Base-by-base conservation (phyloP, 2,888 invertebrate species). In the Drosophila prolongata region DNA sequence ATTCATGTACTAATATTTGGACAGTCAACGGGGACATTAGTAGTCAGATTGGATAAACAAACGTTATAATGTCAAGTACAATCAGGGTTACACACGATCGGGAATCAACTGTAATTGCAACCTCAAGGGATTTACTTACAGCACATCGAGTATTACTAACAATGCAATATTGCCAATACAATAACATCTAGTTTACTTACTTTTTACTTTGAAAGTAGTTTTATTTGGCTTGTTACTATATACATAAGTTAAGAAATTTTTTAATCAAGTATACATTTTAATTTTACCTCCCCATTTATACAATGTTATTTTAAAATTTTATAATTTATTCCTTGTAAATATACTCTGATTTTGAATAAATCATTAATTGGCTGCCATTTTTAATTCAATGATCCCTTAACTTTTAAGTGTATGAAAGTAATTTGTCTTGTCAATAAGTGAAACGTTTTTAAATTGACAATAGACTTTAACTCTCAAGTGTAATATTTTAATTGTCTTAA, bases 11-110 rank as follows among this genome's bases (percentile, higher is more conserved):
- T 30, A 56, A 57, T 66, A 66, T 66, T 66, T 66, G 69, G 66
- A 68, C 40, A 47, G 57, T 44, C 69, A 56, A 46, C n/a, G 46
- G 66, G 69, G 66, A 64, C 50, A 64, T 64, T 64, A 49, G 42
- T 34, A 43, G 65, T 65, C 65, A 64, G 49, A 40, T 64, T 66
- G 66, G 37, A 35, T 57, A 66, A 66, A 68, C 69, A 68, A 64
- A 16, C 38, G 46, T 30, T 40, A 46, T 68, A 55, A 66, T 56
- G 58, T 69, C 57, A 66, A 66, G 44, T 66, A 46, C 69, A 66
- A 55, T 66, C 57, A 47, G 66, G 66, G 56, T 38, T 6, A 55
- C 69, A 50, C 64, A 64, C 65, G 46, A 38, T n/a, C 30, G 14
- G 47, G 24, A 62, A 34, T 34, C 47, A 24, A 65, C 65, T 43